Percentiles rank a stretch among this genome's conserved stretches.
phyloP scores from a whole-genome alignment of 2,888 invertebrate species.

The Crossocerus cetratus region DNA sequence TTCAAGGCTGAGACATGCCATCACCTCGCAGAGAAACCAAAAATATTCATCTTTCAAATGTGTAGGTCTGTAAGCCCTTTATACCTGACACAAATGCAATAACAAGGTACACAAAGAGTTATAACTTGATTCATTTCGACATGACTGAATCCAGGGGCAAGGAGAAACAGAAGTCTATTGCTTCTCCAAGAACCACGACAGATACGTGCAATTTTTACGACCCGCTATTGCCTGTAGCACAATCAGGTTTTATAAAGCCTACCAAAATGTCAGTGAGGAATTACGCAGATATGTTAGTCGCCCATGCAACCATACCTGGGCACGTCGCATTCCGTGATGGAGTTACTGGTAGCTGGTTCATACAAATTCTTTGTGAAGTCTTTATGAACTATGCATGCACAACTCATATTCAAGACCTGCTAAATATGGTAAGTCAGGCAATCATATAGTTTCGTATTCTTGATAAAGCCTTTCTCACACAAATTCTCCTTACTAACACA shows the following conservation, averaged over 20 bases:
- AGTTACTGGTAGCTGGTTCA: conserved; percentile 80
- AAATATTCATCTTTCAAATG: conserved; percentile 80
- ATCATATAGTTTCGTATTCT: neutral
- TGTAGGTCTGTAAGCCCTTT: conserved; percentile 77
- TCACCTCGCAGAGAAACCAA: conserved; percentile 79
- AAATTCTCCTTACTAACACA: conserved; percentile 31
- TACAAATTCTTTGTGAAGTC: conserved; percentile 79
- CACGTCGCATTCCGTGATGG: conserved; percentile 79
- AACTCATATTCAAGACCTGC: conserved; percentile 65
- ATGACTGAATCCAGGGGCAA: conserved; percentile 51
- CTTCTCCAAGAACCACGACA: conserved; percentile 38
- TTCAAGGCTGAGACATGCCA: conserved; percentile 78
- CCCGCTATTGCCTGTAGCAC: neutral
- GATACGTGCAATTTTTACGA: conserved; percentile 40
- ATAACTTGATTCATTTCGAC: no score
- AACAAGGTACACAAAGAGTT: no score
- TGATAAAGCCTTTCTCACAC: neutral
- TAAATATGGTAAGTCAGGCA: conserved; percentile 62
- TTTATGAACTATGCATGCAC: conserved; percentile 73
- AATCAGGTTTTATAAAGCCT: conserved; percentile 5
- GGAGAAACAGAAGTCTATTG: conserved; percentile 50
- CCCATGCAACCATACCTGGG: conserved; percentile 78
- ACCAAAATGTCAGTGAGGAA: conserved; percentile 52
- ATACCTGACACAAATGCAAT: no score
- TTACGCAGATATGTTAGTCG: conserved; percentile 79